Evolutionary conservation across 1,140 invertebrate species (phyloP).

Genomic region (Lasioglossum baleicum): DNA sequence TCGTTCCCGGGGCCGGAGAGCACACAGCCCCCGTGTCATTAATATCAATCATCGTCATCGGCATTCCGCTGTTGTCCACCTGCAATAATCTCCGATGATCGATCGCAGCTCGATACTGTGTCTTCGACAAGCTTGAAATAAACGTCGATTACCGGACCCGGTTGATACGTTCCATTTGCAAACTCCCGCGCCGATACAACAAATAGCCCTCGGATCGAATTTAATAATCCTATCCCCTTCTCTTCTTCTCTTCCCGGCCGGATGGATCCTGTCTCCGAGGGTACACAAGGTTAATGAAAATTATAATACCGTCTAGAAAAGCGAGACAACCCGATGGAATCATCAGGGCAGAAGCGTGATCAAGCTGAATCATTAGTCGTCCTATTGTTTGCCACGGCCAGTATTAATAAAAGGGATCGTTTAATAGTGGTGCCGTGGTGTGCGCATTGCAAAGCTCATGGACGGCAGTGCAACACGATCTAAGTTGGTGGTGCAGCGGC

Average conservation of each 20-base stretch:
- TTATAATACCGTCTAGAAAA: constrained; percentile 41
- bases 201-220: not conserved
- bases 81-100: constrained; percentile 29
- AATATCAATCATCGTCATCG: constrained; percentile 64
- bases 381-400: constrained; percentile 14
- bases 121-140: constrained; percentile 26
- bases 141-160: constrained; percentile 35
- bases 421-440: not conserved
- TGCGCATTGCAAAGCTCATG: too few species aligned
- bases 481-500: too few species aligned
- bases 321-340: constrained; percentile 15
- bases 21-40: constrained; percentile 48
- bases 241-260: not conserved
- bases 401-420: constrained; percentile 28
- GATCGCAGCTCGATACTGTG: constrained; percentile 33
- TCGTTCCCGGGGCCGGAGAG: not conserved
- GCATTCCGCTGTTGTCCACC: constrained; percentile 41
- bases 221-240: constrained; percentile 22
- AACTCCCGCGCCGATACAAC: not conserved
- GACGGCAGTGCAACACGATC: too few species aligned
- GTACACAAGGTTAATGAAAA: constrained; percentile 26
- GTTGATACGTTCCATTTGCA: not conserved
- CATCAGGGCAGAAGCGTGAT: not conserved
- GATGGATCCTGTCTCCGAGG: not conserved
- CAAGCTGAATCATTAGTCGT: constrained; percentile 21